Evolutionary conservation across 2,797 vertebrate species (phyloP).

Genomic region (Xenops minutus): DNA sequence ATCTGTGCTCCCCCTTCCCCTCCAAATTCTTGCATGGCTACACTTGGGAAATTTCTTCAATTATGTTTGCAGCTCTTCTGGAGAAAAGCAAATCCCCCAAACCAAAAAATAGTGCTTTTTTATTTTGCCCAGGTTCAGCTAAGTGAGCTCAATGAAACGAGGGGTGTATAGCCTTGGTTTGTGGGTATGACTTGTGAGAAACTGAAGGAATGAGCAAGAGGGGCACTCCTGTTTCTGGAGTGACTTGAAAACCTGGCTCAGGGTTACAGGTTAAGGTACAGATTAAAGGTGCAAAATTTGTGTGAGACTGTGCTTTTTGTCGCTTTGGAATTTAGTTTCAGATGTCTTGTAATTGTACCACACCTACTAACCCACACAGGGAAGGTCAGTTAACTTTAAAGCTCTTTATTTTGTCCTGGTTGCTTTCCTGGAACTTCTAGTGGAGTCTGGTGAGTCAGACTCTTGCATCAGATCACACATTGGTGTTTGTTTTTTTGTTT

Average conservation of each 20-base stretch:
- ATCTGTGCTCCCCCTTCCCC: fast-evolving
- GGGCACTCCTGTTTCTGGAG: background rate
- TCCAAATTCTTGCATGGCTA: background rate
- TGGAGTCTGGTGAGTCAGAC: background rate
- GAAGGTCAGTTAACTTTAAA: background rate
- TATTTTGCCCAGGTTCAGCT: fast-evolving
- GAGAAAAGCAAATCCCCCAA: too few relatives aligned
- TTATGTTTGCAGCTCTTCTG: background rate
- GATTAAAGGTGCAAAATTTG: background rate
- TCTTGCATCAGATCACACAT: background rate
- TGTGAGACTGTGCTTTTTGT: background rate
- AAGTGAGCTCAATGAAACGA: background rate
- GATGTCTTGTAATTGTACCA: background rate
- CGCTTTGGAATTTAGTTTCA: background rate
- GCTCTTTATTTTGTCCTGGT: background rate
- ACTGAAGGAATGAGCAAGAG: background rate
- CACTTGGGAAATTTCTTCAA: background rate
- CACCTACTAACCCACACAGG: background rate
- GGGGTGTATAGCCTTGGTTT: background rate
- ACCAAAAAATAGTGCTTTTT: background rate
- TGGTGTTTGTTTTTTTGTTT: background rate
- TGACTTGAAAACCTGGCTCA: background rate
- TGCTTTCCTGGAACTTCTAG: background rate
- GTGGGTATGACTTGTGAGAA: background rate
- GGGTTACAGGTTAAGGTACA: background rate